A percentile compares a stretch with the other conserved stretches of the same genome.
phyloP scores from a whole-genome alignment of 1,140 invertebrate species.

The Conus ventricosus region DNA sequence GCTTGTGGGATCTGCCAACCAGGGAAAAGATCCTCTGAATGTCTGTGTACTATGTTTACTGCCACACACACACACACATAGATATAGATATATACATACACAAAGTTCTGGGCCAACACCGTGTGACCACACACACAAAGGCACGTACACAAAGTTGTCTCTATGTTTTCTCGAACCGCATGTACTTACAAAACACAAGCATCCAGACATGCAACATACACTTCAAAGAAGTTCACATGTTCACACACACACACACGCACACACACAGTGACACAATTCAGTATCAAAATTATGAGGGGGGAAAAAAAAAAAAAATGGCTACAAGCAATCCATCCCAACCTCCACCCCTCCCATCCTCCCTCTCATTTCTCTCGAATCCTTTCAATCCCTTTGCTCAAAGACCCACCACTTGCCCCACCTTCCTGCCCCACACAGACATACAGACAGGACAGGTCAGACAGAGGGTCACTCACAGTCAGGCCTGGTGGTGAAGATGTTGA shows the following conservation, averaged over 20 bases:
- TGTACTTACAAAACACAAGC: too few species aligned
- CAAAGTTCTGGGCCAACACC: neutral
- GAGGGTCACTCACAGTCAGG: conserved; percentile 78
- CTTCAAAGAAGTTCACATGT: too few species aligned
- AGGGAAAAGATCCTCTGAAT: neutral
- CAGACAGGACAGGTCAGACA: neutral
- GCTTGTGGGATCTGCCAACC: conserved; percentile 77
- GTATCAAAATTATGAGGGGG: too few species aligned
- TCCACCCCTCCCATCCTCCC: too few species aligned
- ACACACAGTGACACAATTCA: neutral
- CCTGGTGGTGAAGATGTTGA: conserved; percentile 87
- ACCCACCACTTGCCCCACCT: neutral
- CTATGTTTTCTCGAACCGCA: too few species aligned
- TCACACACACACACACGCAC: too few species aligned
- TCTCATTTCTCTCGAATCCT: too few species aligned
- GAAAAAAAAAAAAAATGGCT: too few species aligned
- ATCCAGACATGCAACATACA: too few species aligned
- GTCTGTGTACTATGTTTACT: too few species aligned
- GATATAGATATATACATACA: neutral
- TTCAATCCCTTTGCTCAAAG: neutral
- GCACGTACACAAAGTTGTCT: neutral
- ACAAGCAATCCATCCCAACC: too few species aligned
- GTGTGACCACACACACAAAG: neutral
- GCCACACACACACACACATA: too few species aligned
- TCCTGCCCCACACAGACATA: neutral